phyloP scores from a whole-genome alignment of 92 coral and sea anemone genomes.

The Hydrozoanthus gracilis region DNA sequence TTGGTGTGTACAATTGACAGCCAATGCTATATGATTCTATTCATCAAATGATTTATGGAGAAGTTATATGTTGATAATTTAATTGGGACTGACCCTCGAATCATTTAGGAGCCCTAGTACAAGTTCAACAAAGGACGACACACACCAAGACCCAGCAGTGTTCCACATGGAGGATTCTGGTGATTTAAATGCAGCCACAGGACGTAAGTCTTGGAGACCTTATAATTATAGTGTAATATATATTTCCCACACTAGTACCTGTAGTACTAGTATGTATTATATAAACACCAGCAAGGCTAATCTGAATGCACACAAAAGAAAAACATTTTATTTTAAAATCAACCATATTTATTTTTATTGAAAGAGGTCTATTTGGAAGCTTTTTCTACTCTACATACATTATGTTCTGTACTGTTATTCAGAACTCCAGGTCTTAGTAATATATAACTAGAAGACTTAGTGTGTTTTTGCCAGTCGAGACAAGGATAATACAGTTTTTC shows the following conservation, averaged over 20 bases:
- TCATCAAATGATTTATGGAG: not conserved
- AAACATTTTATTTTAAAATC: too few species aligned
- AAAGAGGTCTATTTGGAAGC: too few species aligned
- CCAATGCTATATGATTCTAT: too few species aligned
- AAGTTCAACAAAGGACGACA: not conserved
- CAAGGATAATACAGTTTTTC: not conserved
- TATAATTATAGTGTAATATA: not conserved
- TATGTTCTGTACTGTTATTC: not conserved
- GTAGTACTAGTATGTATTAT: not conserved
- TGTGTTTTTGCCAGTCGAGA: not conserved
- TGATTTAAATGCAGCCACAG: not conserved
- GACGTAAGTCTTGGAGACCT: not conserved
- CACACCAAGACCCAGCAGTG: not conserved
- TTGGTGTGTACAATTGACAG: too few species aligned
- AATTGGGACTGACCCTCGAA: not conserved
- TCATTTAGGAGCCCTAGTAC: not conserved
- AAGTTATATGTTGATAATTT: too few species aligned
- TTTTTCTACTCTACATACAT: too few species aligned
- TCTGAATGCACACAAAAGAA: too few species aligned
- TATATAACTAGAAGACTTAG: not conserved
- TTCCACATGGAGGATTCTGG: constrained; percentile 26
- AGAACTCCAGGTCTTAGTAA: not conserved
- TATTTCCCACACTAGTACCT: not conserved
- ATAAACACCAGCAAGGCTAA: too few species aligned
- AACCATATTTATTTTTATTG: too few species aligned